These are phyloP conservation scores for Mastacembelus armatus DNA, from an alignment of 2,797 vertebrate genomes.

Conservation along the genomic window DNA sequence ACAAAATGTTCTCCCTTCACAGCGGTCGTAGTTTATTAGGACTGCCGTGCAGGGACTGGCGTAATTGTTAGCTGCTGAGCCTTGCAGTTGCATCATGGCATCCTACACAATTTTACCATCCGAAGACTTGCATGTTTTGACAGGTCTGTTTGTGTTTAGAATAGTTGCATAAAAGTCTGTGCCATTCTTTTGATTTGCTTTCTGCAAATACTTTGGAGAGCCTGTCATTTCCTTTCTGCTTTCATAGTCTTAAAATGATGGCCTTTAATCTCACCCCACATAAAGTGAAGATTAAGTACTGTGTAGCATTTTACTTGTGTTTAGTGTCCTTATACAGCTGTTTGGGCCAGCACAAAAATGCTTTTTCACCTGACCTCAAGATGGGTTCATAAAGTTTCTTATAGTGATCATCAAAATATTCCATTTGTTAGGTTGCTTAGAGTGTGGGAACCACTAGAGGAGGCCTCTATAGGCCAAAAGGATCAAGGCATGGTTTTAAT, in stretches of 20 bases:
- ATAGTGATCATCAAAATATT: constrained; percentile 9
- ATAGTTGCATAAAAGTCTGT: neutral
- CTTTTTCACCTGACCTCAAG: constrained; percentile 9
- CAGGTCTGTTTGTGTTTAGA: neutral
- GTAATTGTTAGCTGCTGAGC: constrained; percentile 2
- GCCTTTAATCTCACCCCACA: constrained; percentile 47
- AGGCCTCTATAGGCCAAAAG: neutral
- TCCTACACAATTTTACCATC: neutral
- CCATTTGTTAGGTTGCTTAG: constrained; percentile 8
- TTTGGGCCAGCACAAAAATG: neutral
- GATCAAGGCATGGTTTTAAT: neutral
- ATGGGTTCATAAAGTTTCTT: constrained; percentile 1
- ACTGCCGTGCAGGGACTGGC: neutral
- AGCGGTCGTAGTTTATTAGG: constrained; percentile 7
- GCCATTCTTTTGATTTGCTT: neutral
- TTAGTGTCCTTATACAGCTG: constrained; percentile 28
- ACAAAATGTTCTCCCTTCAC: constrained; percentile 25
- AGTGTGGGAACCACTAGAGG: neutral
- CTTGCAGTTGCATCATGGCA: neutral
- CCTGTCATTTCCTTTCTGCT: constrained; percentile 13
- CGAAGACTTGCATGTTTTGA: neutral
- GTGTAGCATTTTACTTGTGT: constrained; percentile 22
- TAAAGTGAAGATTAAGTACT: constrained; percentile 44
- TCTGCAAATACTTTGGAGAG: neutral
- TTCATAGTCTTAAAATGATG: constrained; percentile 37